Evolutionary conservation across 2,888 invertebrate species (phyloP), one percentile per base, ranked within the genome.

Genomic region (Protophormia terraenovae): DNA sequence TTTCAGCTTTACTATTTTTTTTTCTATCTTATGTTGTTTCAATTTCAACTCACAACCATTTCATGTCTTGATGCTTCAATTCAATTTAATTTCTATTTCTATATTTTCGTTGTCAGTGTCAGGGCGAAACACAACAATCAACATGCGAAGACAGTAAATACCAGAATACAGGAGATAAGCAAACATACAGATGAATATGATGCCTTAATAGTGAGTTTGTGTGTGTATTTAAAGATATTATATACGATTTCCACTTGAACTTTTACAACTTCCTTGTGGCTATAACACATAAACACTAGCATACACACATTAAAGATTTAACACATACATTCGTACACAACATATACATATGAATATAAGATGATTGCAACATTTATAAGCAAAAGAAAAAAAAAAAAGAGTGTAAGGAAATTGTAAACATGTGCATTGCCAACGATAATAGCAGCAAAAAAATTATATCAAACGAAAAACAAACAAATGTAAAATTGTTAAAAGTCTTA

Each of bases 231-330:
- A 47, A 73, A 66, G 14, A 71, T 80, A 73, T 80, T 73, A 58
- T 38, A 27, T 71, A 72, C 50, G 72, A 84, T 82, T 79, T 85
- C 82, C 82, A 82, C 85, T 85, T 82, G 82, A 85, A 85, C 85
- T 85, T 85, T 85, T 79, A 79, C 82, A 85, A 85, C 85, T 85
- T 85, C 78, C 82, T 82, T 82, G 78, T 78, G 82, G 85, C 69
- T 71, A 71, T 58, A 75, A 55, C 27, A 45, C 35, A 80, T n/a
- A 27, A 7, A 45, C 32, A 41, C 47, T 19, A 16, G 19, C 67
- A 38, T 0, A 66, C 8, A 62, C 22, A 64, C 10, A 29, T 41
- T 3, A 50, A 50, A 14, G 12, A 4, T 12, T 22, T 12, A 3
- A 66, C 3, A 64, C 16, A 35, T 7, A 7, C 3, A 19, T 7